A percentile compares a stretch with the other conserved stretches of the same genome.
Evolutionary conservation across 2,888 invertebrate species (phyloP).

Genomic region (Achlya flavicornis): DNA sequence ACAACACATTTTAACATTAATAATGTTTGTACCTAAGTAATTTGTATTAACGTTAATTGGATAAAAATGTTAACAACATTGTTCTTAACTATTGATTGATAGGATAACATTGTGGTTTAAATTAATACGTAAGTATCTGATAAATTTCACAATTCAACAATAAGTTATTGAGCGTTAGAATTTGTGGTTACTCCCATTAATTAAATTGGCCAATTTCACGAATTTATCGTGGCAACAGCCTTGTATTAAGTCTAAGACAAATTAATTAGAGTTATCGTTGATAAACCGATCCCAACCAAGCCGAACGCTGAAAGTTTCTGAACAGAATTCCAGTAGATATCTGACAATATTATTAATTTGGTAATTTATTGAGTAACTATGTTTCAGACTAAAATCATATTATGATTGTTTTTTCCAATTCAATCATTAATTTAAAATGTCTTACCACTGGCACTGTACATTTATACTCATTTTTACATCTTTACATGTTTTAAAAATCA

Average conservation of each 20-base stretch:
- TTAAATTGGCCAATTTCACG: conserved; percentile 44
- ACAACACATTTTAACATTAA: no score
- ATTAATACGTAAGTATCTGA: conserved; percentile 38
- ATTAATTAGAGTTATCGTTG: conserved; percentile 30
- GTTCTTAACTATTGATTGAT: background rate
- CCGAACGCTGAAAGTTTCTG: background rate
- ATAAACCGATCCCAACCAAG: conserved; percentile 2
- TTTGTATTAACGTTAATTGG: no score
- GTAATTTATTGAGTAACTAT: background rate
- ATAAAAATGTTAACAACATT: no score
- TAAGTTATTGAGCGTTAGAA: conserved; percentile 45
- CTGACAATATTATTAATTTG: background rate
- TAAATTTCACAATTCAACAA: conserved; percentile 48
- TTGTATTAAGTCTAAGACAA: conserved; percentile 26
- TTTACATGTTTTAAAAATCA: no score
- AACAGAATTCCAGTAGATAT: background rate
- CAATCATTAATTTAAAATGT: no score
- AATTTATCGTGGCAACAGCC: conserved; percentile 32
- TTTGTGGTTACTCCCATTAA: conserved; percentile 51
- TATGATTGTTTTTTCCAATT: background rate
- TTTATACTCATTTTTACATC: no score
- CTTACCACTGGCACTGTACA: no score
- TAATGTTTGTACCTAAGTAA: no score
- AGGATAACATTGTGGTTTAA: conserved; percentile 24
- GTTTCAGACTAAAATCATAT: background rate